These are phyloP conservation scores for Leptinotarsa rubiginosa DNA, from an alignment of 2,888 invertebrate genomes.

Conservation along the genomic window DNA sequence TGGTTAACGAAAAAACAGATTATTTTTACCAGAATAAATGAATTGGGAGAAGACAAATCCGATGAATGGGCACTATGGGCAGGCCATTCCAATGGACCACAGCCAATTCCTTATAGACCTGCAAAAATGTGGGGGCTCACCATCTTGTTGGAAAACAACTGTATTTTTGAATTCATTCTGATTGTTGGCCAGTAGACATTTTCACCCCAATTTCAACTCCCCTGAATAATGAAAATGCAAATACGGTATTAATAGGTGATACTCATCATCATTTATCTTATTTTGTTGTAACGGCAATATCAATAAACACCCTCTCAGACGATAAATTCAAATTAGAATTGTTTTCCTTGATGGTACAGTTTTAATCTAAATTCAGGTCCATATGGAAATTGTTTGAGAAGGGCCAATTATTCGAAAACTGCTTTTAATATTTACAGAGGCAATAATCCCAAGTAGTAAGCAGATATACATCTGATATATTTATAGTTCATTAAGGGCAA, in stretches of 20 bases:
- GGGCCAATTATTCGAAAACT: conserved; percentile 30
- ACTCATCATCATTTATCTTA: neutral
- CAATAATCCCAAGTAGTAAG: conserved; percentile 40
- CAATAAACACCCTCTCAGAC: neutral
- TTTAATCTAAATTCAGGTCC: neutral
- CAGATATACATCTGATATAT: conserved; percentile 43
- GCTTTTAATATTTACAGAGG: conserved; percentile 40
- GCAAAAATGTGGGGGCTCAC: no score
- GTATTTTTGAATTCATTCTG: no score
- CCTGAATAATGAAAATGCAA: no score
- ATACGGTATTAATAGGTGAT: neutral
- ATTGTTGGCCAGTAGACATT: no score
- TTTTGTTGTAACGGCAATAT: neutral
- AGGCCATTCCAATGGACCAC: no score
- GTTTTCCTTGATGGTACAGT: conserved; percentile 8
- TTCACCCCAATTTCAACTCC: no score
- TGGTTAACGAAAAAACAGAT: no score
- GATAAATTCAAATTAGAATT: conserved; percentile 27
- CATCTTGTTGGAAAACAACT: no score
- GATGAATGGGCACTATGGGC: no score
- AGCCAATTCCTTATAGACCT: no score
- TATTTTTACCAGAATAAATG: no score
- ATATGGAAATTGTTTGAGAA: conserved; percentile 20
- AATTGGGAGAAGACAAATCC: no score
- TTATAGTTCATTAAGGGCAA: conserved; percentile 45